Base-by-base conservation (phyloP, 2,113 vertebrate species). In the Montifringilla adamsi region DNA sequence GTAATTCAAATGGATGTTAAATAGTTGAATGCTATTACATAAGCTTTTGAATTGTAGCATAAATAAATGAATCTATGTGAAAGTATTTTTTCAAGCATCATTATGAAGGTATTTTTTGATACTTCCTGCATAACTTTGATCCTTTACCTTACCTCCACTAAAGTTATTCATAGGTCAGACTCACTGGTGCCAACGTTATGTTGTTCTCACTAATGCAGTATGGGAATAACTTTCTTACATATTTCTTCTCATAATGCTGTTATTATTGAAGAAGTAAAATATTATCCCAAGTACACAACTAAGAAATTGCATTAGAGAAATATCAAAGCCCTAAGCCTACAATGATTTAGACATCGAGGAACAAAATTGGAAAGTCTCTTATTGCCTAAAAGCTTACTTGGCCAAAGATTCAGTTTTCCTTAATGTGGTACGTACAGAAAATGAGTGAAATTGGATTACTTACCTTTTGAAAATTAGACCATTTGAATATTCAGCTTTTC, bases 281-380 rank as follows among this genome's bases (percentile, higher is more conserved):
- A 75, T 41, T 89, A 63, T 60, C 9, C 24, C 10, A 92, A 76
- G 37, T 91, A 82, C 62, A 43, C 24, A 66, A n/a, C 13, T 68
- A 68, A 31, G 70, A 90, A 90, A 87, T n/a, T 90, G 3, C n/a
- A 60, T 64, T 76, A 75, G 10, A 87, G 35, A 72, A 89, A 66
- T 66, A 80, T 53, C 26, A 53, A 88, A 76, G 3, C 13, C 28
- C 49, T 41, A 90, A 62, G 17, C 21, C 28, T 88, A 58, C 24
- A 76, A 67, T 82, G 24, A 69, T 47, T 84, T 39, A 82, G 28
- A 73, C 17, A 37, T 22, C 0, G 1, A 69, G 33, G 50, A 94
- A 80, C 2, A 83, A 59, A 90, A 62, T 6, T 68, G 58, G 20
- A 49, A 76, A 56, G 9, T 73, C 5, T 82, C 17, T 53, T 87